Base-by-base conservation (phyloP, 2,113 vertebrate genomes). In the Mionectes macconnelli region DNA sequence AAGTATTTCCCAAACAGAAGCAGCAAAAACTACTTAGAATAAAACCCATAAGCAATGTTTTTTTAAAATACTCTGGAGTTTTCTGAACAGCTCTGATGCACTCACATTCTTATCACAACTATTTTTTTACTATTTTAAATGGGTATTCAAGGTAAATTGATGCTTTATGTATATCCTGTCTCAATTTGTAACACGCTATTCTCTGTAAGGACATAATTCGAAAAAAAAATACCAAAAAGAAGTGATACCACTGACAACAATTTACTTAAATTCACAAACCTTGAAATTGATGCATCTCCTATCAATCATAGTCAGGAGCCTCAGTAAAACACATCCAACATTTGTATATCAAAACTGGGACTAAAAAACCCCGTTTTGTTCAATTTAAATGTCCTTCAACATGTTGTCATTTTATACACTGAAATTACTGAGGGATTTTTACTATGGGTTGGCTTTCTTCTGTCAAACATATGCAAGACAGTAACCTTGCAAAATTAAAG, bases 211-310 rank as follows among this genome's bases (percentile, higher is more conserved):
- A 97, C 94, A 95, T 96, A 96, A 95, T 96, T 97, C 97, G 87
- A 89, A 94, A 96, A 94, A 94, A 88, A 88, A 79, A 67, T 16
- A 78, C 79, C 87, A 93, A 97, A 96, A 87, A 84, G 90, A 96
- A 96, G 86, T 1, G 15, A 97, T 97, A 96, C 90, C 88, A 96
- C 92, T 96, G 94, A 97, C 94, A 97, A 98, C 92, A 98, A 97
- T 97, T 97, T 97, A 95, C 95, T 97, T 97, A 97, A 96, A 98
- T 97, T 98, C 97, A 94, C 97, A 97, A 96, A 97, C 97, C 97
- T 97, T 97, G 97, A 98, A 98, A 98, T 96, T 91, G 96, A 97
- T 95, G 96, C 87, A 93, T 97, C 93, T 96, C 93, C 97, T 97
- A 98, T 98, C 97, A 97, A 94, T 97, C 97, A 97, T 62, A 95